Evolutionary conservation across 2,113 vertebrate genomes (phyloP), one percentile per base, ranked within the genome.

Genomic region (Sterna hirundo): DNA sequence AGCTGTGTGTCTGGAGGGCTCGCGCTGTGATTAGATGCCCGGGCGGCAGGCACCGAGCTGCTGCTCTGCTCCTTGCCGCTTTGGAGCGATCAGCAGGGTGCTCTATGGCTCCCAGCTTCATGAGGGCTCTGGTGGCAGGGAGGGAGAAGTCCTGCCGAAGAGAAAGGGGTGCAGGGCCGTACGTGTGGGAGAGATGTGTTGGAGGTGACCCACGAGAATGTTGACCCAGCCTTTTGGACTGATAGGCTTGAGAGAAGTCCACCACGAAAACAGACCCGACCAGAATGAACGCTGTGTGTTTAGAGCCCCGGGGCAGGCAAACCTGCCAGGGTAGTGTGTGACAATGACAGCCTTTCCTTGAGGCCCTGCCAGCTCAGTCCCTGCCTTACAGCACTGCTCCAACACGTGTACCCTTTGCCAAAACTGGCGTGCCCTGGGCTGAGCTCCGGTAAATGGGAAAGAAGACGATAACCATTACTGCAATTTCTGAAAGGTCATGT

Each of bases 391-490:
- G 68, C 64, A 7, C 79, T 54, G 78, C n/a, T 27, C 42, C 83
- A 60, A 30, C 44, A 3, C 10, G 0, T 5, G 44, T 15, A 44
- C 34, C 62, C 46, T 30, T 18, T 38, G 62, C 42, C 42, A 40
- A n/a, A 68, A 46, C 58, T 19, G 51, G 25, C 13, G 42, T 78
- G 47, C 30, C 26, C 36, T 27, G 32, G 22, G n/a, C 78, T 54
- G 21, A 14, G 21, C 36, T 36, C 6, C 4, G 27, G 15, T 21
- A 8, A 32, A 9, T 7, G 51, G 30, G 34, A 49, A 42, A 46
- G 77, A 13, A 2, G 20, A 27, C 0, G 1, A 32, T 30, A 29
- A 19, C 7, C 16, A 5, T 49, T 26, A 0, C 46, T 87, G 0
- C 25, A 15, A 1, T 58, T 11, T 65, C 32, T 19, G 75, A 15